A percentile compares a stretch with the other conserved stretches of the same genome.
Evolutionary conservation across 2,113 vertebrate genomes (phyloP).

Genomic region (Xenopus borealis): DNA sequence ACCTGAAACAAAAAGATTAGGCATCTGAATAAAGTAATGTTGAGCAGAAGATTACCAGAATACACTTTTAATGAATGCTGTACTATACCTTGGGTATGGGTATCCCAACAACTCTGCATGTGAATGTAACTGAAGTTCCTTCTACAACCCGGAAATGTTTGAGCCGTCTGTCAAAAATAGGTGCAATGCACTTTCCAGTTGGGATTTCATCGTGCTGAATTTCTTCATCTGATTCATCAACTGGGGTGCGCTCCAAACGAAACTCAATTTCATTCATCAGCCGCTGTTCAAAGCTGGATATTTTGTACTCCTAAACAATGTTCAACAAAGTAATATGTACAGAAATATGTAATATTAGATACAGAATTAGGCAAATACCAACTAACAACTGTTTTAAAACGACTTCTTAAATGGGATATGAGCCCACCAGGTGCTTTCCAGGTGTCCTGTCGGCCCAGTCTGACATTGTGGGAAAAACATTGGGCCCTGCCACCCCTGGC

Average conservation of each 20-base stretch:
- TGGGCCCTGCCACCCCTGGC: no score
- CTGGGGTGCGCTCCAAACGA: conserved; percentile 88
- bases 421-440: no score
- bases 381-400: no score
- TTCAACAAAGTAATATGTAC: no score
- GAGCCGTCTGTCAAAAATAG: conserved; percentile 90
- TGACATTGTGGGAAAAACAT: no score
- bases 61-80: no score
- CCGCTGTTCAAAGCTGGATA: conserved; percentile 93
- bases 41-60: no score
- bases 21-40: no score
- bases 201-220: conserved; percentile 91
- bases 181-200: conserved; percentile 89
- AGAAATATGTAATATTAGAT: no score
- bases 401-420: no score
- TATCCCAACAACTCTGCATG: conserved; percentile 90
- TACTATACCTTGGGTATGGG: conserved; percentile 85
- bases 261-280: conserved; percentile 97
- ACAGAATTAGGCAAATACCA: no score
- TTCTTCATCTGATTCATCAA: conserved; percentile 95
- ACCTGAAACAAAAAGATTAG: conserved; percentile 65
- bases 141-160: conserved; percentile 88
- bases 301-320: conserved; percentile 82
- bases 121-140: conserved; percentile 85
- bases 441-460: no score